These are phyloP conservation scores for Heliconius hermathena DNA, from an alignment of 1,140 invertebrate genomes.

Conservation along the genomic window DNA sequence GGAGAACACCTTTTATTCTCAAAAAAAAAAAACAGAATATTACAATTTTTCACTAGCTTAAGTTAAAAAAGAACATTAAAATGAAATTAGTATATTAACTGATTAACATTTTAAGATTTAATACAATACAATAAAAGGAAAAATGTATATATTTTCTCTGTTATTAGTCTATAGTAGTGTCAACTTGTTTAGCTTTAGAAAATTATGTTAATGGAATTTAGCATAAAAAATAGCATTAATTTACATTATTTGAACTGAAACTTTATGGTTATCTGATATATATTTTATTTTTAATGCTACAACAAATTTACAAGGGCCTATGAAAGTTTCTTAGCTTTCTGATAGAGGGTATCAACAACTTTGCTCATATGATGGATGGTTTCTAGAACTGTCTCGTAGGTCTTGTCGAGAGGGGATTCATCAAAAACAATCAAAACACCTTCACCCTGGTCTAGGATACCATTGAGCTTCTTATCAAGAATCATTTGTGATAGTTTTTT, in stretches of 20 bases:
- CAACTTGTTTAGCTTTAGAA: constrained; percentile 35
- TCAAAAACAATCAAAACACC: constrained; percentile 98
- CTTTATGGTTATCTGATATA: constrained; percentile 75
- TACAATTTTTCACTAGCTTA: constrained; percentile 80
- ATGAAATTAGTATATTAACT: constrained; percentile 60
- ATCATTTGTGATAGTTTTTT: constrained; percentile 99
- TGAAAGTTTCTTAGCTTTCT: constrained; percentile 98
- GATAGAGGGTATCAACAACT: constrained; percentile 98
- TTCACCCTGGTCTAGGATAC: constrained; percentile 98
- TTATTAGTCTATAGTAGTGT: constrained; percentile 22
- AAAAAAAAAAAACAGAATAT: constrained; percentile 80
- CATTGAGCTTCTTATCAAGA: constrained; percentile 98
- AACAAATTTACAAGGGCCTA: constrained; percentile 84
- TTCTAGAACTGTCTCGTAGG: constrained; percentile 97
- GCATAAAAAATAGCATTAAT: constrained; percentile 68
- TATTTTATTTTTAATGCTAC: constrained; percentile 72
- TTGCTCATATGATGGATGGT: constrained; percentile 99
- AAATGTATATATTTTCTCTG: constrained; percentile 24
- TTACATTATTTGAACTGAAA: constrained; percentile 71
- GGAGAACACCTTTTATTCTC: constrained; percentile 76
- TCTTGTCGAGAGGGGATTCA: constrained; percentile 96
- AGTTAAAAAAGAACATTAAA: constrained; percentile 64
- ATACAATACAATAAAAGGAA: constrained; percentile 21
- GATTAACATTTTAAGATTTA: constrained; percentile 46
- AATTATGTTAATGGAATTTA: constrained; percentile 40